Evolutionary conservation across 2,888 invertebrate genomes (phyloP).

Genomic region (Drosophila gaucha): DNA sequence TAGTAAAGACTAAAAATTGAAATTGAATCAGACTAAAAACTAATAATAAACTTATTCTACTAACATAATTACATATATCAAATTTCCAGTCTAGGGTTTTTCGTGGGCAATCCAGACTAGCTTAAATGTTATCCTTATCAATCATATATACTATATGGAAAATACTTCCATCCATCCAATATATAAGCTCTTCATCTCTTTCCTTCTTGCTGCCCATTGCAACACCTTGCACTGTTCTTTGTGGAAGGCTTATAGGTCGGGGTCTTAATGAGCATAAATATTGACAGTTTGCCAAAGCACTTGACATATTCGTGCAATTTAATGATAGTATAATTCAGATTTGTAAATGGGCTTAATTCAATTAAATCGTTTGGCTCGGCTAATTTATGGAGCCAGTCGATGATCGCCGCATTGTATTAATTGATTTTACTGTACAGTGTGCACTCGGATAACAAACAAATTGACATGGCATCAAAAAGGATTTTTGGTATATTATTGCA

Average conservation of each 20-base stretch:
- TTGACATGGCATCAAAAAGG: slow-evolving; percentile 50
- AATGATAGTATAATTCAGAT: slow-evolving; percentile 42
- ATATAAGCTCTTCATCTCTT: too few relatives aligned
- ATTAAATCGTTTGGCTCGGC: slow-evolving; percentile 55
- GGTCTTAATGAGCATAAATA: slow-evolving; percentile 16
- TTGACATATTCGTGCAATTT: slow-evolving; percentile 23
- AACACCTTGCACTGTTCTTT: too few relatives aligned
- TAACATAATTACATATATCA: too few relatives aligned
- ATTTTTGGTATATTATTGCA: slow-evolving; percentile 55
- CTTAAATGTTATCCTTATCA: too few relatives aligned
- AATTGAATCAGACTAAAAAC: too few relatives aligned
- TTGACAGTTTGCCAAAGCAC: slow-evolving; percentile 19
- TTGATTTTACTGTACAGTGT: slow-evolving; percentile 55
- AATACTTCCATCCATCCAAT: too few relatives aligned
- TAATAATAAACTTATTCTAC: too few relatives aligned
- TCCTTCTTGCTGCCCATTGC: too few relatives aligned
- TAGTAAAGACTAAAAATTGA: too few relatives aligned
- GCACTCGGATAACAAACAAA: slow-evolving; percentile 49
- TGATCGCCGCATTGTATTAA: slow-evolving; percentile 47
- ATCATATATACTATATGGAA: too few relatives aligned
- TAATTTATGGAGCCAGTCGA: slow-evolving; percentile 63
- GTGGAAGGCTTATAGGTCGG: not conserved
- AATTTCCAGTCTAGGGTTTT: too few relatives aligned
- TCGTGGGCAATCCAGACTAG: too few relatives aligned
- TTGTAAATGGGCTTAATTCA: slow-evolving; percentile 65